These are phyloP conservation scores for Varroa destructor DNA, from an alignment of 1,140 invertebrate genomes.

Conservation along the genomic window DNA sequence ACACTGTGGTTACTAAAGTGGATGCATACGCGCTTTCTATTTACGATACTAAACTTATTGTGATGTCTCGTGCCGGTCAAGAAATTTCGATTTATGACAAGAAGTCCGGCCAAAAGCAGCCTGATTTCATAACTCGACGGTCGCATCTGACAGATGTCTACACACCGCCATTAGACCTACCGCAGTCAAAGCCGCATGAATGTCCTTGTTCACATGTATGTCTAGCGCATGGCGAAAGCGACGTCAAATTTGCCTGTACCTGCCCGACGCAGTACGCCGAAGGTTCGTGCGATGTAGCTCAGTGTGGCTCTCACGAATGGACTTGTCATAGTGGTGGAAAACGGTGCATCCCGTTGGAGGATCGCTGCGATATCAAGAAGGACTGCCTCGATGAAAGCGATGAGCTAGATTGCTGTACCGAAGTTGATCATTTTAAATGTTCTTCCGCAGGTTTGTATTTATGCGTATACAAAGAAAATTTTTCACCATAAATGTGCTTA, in stretches of 20 bases:
- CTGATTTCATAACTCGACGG: not conserved
- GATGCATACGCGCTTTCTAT: not conserved
- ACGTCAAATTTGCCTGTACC: slow-evolving; percentile 28
- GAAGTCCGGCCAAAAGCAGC: not conserved
- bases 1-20: not conserved
- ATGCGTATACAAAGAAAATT: slow-evolving; percentile 17
- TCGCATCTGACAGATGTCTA: not conserved
- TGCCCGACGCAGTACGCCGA: slow-evolving; percentile 20
- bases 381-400: slow-evolving; percentile 35
- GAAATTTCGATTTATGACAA: slow-evolving; percentile 17
- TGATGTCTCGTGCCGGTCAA: not conserved
- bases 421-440: not conserved
- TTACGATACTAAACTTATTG: not conserved
- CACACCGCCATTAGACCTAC: not conserved
- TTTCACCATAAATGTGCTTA: too few relatives aligned
- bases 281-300: slow-evolving; percentile 30
- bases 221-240: not conserved
- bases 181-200: not conserved
- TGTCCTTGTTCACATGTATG: not conserved
- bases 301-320: slow-evolving; percentile 26
- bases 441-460: slow-evolving; percentile 28
- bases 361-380: slow-evolving; percentile 34
- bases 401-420: slow-evolving; percentile 32
- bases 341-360: slow-evolving; percentile 55
- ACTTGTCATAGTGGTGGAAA: slow-evolving; percentile 48